Conservation (phyloP, 2,797 vertebrate species). For the Rhinophrynus dorsalis region DNA sequence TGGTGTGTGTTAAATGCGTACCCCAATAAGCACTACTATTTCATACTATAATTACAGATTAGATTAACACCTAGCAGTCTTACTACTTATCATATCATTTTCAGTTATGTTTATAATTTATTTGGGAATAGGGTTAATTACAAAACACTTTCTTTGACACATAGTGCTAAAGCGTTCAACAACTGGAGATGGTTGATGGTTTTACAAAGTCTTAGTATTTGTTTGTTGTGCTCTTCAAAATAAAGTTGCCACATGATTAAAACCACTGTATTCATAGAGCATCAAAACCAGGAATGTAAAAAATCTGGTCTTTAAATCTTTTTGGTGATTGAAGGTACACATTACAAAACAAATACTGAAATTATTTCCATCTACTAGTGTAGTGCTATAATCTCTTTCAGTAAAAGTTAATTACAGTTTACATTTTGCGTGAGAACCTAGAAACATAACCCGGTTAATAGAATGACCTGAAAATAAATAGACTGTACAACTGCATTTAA, state of each 20-base stretch:
- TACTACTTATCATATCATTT: not conserved
- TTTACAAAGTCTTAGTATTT: not conserved
- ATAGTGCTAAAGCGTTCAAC: not conserved
- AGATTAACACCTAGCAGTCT: not conserved
- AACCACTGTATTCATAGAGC: not conserved
- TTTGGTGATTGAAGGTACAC: not conserved
- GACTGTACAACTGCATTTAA: not conserved
- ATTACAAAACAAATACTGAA: not conserved
- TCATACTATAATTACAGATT: not conserved
- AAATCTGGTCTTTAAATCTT: too few relatives aligned
- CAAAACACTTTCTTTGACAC: not conserved
- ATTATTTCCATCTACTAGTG: not conserved
- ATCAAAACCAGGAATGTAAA: not conserved
- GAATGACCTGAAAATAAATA: too few relatives aligned
- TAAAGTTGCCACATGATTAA: not conserved
- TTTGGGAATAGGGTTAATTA: not conserved
- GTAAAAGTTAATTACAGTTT: not conserved
- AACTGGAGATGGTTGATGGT: not conserved
- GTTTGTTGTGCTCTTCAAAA: not conserved
- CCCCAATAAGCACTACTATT: too few relatives aligned
- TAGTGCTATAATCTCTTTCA: not conserved
- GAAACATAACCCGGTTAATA: not conserved
- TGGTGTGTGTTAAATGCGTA: too few relatives aligned
- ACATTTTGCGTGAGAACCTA: not conserved
- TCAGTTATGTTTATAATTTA: not conserved